Base-by-base conservation (phyloP, 2,888 invertebrate species). In the Meghimatium bilineatum region DNA sequence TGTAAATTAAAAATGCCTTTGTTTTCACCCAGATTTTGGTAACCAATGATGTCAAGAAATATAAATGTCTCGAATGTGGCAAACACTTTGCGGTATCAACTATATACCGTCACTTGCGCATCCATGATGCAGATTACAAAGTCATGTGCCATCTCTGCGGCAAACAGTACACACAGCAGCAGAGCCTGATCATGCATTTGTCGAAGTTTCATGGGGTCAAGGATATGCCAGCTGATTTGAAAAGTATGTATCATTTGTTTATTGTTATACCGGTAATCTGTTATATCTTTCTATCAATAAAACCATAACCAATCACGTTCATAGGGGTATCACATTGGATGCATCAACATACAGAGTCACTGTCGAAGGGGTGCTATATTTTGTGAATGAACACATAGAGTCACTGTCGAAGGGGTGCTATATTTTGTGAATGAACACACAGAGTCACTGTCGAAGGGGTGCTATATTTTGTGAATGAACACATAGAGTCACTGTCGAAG, bases 61-160 rank as follows among this genome's bases (percentile, higher is more conserved):
- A 52, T 72, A 71, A 60, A 56, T 83, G 83, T 38, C 23, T 76
- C 29, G 17, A n/a, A 23, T 83, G 83, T 72, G 38, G 32, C 23
- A 83, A 72, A 63, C n/a, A 49, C 26, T 78, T 78, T 44, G 38
- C 29, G 17, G 49, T 3, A 6, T 72, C 83, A 20, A 78, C 78
- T 5, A 83, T 83, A 29, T 83, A 83, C 36, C 83, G 83, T 14
- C 83, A 83, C 72, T 63, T 83, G 23, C 49, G 83, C 0, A 72
- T 44, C 20, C 83, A 83, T 44, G 83, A 83, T 60, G 71, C 71
- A 60, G 83, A 83, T 63, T 72, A 78, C 44, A 77, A 63, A 36
- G 63, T 78, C 29, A 56, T 32, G 0, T 83, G 83, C 56, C 29
- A 56, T 14, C 52, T 78, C 12, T 83, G 83, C 17, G 78, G 17